These are phyloP conservation scores for Papilio demoleus DNA, from an alignment of 2,888 invertebrate species.

Conservation along the genomic window DNA sequence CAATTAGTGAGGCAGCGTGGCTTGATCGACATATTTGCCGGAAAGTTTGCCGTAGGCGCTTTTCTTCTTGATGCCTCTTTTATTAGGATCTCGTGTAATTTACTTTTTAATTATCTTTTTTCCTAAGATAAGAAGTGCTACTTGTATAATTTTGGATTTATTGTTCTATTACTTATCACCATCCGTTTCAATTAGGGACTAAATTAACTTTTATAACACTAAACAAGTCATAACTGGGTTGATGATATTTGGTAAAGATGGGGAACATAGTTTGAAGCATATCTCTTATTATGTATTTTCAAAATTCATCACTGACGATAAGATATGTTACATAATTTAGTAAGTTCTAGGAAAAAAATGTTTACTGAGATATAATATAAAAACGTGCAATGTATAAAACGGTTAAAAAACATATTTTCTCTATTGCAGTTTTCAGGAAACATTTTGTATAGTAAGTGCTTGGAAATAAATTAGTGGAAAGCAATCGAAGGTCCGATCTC, in stretches of 20 bases:
- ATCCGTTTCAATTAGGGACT: too few species aligned
- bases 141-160: neutral
- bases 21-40: constrained; percentile 29
- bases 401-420: neutral
- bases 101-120: constrained; percentile 16
- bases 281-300: too few species aligned
- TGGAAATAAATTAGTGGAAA: constrained; percentile 23
- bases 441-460: neutral
- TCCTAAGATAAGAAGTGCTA: neutral
- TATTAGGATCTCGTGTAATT: constrained; percentile 22
- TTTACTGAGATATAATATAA: neutral
- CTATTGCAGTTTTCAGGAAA: constrained; percentile 4
- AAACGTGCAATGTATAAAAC: neutral
- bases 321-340: too few species aligned
- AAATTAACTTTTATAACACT: too few species aligned
- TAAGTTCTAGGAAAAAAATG: neutral
- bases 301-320: too few species aligned
- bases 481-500: constrained; percentile 26
- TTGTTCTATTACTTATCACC: too few species aligned
- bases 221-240: too few species aligned
- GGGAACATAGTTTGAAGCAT: too few species aligned
- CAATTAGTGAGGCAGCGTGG: constrained; percentile 31
- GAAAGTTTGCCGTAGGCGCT: constrained; percentile 25
- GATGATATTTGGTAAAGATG: too few species aligned
- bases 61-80: constrained; percentile 23